These are phyloP conservation scores for Salvelinus namaycush DNA, from an alignment of 2,113 vertebrate species.

Conservation along the genomic window DNA sequence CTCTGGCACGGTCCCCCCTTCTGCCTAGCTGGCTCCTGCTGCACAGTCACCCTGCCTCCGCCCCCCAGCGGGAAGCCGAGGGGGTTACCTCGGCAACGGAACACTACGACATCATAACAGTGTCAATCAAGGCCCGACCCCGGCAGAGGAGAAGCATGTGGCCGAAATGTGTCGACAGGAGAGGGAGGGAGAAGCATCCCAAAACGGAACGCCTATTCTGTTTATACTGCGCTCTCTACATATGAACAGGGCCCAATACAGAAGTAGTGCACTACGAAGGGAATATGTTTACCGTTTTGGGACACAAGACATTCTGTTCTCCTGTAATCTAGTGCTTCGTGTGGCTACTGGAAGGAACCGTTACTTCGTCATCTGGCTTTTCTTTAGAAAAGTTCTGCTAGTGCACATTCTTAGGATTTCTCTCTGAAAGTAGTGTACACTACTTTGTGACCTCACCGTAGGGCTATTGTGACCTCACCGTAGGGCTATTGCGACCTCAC, in stretches of 20 bases:
- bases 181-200: not conserved
- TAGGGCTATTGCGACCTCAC: not conserved
- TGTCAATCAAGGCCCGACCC: conserved; percentile 30
- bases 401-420: not conserved
- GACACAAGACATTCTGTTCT: not conserved
- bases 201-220: no score
- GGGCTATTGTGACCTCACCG: not conserved
- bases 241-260: no score
- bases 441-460: not conserved
- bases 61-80: not conserved
- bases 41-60: conserved; percentile 9
- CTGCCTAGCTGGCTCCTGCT: conserved; percentile 24
- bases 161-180: conserved; percentile 31
- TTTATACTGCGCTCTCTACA: no score
- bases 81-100: conserved; percentile 40
- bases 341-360: not conserved
- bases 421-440: not conserved
- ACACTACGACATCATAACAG: conserved; percentile 51
- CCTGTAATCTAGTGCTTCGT: not conserved
- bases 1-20: conserved; percentile 20
- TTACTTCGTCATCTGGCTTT: not conserved
- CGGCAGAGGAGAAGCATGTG: conserved; percentile 19
- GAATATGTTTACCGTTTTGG: not conserved
- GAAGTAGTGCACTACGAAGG: no score
- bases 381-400: not conserved